Conservation (phyloP, 1,140 invertebrate genomes). For the Eumeta japonica region DNA sequence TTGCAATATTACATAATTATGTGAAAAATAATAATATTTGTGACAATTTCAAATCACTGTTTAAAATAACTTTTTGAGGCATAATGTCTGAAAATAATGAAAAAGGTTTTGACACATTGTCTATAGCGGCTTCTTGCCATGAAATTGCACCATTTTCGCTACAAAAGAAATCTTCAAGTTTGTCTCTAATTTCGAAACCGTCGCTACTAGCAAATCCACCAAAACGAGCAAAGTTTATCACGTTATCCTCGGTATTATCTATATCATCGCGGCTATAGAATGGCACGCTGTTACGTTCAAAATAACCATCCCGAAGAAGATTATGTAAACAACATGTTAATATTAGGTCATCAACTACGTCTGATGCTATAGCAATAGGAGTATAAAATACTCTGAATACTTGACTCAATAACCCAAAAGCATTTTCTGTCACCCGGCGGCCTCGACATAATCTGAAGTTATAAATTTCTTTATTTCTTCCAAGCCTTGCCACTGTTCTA, state of each 20-base stretch:
- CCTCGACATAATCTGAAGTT: constrained; percentile 5
- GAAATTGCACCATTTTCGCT: no score
- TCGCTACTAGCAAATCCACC: no score
- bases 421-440: constrained; percentile 2
- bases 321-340: constrained; percentile 4
- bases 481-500: constrained; percentile 1
- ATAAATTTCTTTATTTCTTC: constrained; percentile 4
- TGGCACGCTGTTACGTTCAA: not conserved
- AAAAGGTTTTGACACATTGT: no score
- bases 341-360: not conserved
- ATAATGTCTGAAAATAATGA: no score
- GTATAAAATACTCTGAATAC: constrained; percentile 8
- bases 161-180: no score
- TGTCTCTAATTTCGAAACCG: no score
- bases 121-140: no score
- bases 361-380: constrained; percentile 4
- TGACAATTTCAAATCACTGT: no score
- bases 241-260: not conserved
- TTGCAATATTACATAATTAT: no score
- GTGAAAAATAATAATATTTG: no score
- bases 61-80: no score
- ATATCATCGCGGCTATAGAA: not conserved
- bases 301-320: constrained; percentile 1
- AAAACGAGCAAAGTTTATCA: no score
- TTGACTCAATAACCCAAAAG: constrained; percentile 4